phyloP scores from a whole-genome alignment of 2,113 vertebrate genomes.

The Podiceps cristatus region DNA sequence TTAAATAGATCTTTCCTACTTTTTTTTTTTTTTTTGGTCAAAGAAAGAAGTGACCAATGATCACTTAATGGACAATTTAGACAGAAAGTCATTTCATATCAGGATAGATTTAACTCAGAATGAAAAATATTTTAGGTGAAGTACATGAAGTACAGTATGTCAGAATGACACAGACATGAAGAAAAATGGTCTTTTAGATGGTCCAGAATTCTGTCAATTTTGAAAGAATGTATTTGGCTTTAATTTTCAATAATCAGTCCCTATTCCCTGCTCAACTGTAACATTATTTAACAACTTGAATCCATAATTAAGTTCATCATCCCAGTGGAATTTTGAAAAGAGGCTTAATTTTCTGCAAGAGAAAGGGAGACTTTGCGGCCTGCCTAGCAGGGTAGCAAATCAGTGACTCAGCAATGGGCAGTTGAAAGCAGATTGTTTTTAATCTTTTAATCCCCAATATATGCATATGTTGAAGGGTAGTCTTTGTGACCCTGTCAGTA shows the following conservation, averaged over 20 bases:
- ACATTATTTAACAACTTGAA: constrained; percentile 40
- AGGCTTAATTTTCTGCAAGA: constrained; percentile 53
- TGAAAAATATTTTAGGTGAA: not conserved
- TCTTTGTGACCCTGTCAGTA: not conserved
- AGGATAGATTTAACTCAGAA: not conserved
- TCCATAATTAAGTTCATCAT: constrained; percentile 63
- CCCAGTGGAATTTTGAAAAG: constrained; percentile 46
- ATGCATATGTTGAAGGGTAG: not conserved
- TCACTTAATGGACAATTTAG: not conserved
- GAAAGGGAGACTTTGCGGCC: not conserved
- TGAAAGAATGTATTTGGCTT: not conserved
- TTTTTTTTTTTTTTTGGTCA: not conserved
- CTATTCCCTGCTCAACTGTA: constrained; percentile 28
- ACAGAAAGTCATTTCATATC: not conserved
- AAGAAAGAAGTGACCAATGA: not conserved
- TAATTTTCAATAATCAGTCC: constrained; percentile 1
- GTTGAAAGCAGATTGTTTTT: not conserved
- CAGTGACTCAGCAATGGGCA: constrained; percentile 34
- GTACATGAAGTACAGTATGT: not conserved
- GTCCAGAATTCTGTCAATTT: not conserved
- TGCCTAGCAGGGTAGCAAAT: not conserved
- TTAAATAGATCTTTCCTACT: not conserved
- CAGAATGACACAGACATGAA: not conserved
- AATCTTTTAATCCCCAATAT: constrained; percentile 41
- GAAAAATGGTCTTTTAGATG: not conserved